Percentiles rank a stretch among this genome's conserved stretches.
phyloP scores from a whole-genome alignment of 2,797 vertebrate genomes.

The Enteromius radiatus region DNA sequence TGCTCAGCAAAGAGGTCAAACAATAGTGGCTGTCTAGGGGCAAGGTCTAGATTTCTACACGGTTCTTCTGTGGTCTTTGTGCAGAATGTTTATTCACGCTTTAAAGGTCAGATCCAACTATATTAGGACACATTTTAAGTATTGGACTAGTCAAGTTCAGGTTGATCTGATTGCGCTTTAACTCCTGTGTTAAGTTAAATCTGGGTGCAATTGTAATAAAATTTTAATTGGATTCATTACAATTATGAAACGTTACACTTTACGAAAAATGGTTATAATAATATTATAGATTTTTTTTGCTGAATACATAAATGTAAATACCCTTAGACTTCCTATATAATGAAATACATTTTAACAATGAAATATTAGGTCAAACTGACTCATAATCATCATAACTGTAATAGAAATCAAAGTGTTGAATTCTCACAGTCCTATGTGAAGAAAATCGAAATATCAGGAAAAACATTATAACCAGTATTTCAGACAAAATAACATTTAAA shows the following conservation, averaged over 20 bases:
- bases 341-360: neutral
- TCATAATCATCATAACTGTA: neutral
- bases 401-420: neutral
- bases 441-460: neutral
- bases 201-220: neutral
- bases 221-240: neutral
- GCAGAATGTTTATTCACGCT: neutral
- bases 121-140: neutral
- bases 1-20: neutral
- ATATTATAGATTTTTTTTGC: neutral
- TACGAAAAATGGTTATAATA: neutral
- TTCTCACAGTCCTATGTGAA: neutral
- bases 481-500: neutral
- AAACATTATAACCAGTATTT: neutral
- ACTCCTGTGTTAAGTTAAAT: neutral
- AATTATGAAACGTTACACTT: neutral
- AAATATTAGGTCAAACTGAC: neutral
- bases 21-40: neutral
- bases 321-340: neutral
- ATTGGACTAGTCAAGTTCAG: neutral
- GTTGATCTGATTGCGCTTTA: neutral
- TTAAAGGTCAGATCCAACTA: neutral
- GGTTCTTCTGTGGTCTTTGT: neutral
- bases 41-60: neutral
- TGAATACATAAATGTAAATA: neutral